A percentile compares a stretch with the other conserved stretches of the same genome.
These are phyloP conservation scores for Meloidogyne chitwoodi DNA, from an alignment of 1,140 invertebrate species.

Conservation along the genomic window DNA sequence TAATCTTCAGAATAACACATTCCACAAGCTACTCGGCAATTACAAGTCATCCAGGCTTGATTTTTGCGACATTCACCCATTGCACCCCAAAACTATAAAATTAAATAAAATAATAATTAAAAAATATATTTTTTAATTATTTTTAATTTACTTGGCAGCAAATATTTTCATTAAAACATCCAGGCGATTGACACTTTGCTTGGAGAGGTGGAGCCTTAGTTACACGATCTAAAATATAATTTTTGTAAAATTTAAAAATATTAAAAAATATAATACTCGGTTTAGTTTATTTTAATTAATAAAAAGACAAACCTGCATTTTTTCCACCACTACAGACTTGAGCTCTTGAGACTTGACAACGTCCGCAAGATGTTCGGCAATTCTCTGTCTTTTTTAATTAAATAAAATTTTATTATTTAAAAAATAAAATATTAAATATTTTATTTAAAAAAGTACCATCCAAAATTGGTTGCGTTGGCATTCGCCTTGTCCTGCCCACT, in stretches of 20 bases:
- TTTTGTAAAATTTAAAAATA: background rate
- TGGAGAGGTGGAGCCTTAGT: constrained; percentile 13
- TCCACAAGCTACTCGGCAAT: constrained; percentile 44
- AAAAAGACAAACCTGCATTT: background rate
- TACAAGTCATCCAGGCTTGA: constrained; percentile 45
- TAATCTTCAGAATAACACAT: constrained; percentile 43
- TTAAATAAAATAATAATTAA: background rate
- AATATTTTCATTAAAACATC: constrained; percentile 49
- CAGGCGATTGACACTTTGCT: constrained; percentile 38
- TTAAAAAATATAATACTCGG: background rate
- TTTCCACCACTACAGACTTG: constrained; percentile 27
- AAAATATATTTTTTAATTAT: background rate
- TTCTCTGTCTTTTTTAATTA: constrained; percentile 24
- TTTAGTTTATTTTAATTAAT: background rate
- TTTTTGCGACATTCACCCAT: constrained; percentile 37
- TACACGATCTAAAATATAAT: constrained; percentile 3
- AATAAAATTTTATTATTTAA: background rate
- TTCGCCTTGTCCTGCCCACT: constrained; percentile 25
- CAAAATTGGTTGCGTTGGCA: constrained; percentile 21
- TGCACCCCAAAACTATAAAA: constrained; percentile 37
- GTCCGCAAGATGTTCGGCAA: constrained; percentile 29
- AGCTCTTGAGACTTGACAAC: constrained; percentile 27
- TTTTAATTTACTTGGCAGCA: constrained; percentile 24
- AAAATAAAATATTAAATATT: background rate
- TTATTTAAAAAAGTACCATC: constrained; percentile 5